Percentiles rank a stretch among this genome's conserved stretches.
phyloP scores from a whole-genome alignment of 2,888 invertebrate genomes.

The Amiota communis region DNA sequence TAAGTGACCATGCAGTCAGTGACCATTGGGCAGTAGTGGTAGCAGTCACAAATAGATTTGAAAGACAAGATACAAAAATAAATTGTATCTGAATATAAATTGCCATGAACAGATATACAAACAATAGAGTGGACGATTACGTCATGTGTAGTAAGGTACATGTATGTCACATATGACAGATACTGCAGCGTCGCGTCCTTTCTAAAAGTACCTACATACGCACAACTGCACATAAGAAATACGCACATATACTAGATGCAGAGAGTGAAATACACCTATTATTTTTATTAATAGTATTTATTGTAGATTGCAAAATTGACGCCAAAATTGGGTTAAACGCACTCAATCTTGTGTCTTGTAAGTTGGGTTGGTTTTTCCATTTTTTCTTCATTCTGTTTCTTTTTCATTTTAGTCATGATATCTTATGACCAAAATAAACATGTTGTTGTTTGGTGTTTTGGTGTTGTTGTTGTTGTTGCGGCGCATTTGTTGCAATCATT shows the following conservation, averaged over 20 bases:
- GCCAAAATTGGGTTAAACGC: slow-evolving; percentile 26
- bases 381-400: too few species aligned
- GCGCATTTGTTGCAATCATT: slow-evolving; percentile 13
- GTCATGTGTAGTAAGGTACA: not conserved
- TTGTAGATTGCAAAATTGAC: slow-evolving; percentile 16
- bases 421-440: slow-evolving; percentile 8
- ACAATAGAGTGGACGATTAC: slow-evolving; percentile 12
- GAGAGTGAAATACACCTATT: too few species aligned
- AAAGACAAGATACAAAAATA: too few species aligned
- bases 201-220: slow-evolving; percentile 45
- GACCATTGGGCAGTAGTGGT: too few species aligned
- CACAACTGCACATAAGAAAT: not conserved
- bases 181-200: slow-evolving; percentile 44
- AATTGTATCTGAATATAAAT: too few species aligned
- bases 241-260: too few species aligned
- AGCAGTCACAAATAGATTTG: too few species aligned
- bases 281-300: too few species aligned
- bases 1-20: slow-evolving; percentile 11
- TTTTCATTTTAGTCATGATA: not conserved
- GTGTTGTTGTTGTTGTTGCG: slow-evolving; percentile 3
- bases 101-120: not conserved
- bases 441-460: not conserved
- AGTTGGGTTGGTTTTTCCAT: too few species aligned
- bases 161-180: slow-evolving; percentile 28
- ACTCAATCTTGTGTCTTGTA: not conserved